Percentiles rank a stretch among this genome's conserved stretches.
Evolutionary conservation across 1,140 invertebrate genomes (phyloP).

Genomic region (Ceratitis capitata): DNA sequence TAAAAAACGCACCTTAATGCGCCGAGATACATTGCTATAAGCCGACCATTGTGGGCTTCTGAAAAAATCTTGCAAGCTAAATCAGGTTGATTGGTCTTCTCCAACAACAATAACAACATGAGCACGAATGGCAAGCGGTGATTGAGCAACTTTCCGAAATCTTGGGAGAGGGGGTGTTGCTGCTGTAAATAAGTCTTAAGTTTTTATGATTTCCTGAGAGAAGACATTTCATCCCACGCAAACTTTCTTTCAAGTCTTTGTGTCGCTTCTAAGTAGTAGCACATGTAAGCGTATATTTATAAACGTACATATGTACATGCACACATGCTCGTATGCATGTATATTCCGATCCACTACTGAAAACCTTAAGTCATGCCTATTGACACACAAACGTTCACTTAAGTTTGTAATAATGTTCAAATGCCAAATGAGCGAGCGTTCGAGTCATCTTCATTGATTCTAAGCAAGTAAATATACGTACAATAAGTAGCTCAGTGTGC

Average conservation of each 20-base stretch:
- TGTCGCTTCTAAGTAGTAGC: not conserved
- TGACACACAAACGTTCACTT: not conserved
- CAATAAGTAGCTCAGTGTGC: too few species aligned
- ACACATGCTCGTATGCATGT: not conserved
- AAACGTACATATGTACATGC: not conserved
- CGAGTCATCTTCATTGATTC: constrained; percentile 23
- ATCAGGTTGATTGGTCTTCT: not conserved
- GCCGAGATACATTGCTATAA: too few species aligned
- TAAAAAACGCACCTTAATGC: too few species aligned
- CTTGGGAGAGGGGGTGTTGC: not conserved
- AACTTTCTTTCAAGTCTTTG: not conserved
- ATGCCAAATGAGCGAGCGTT: not conserved
- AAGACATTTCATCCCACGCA: too few species aligned
- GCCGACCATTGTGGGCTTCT: too few species aligned
- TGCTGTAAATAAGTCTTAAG: not conserved
- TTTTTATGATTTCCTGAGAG: not conserved
- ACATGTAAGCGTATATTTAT: not conserved
- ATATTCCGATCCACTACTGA: too few species aligned
- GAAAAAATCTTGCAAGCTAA: not conserved
- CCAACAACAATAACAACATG: not conserved
- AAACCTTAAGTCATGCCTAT: not conserved
- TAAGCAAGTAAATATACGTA: not conserved
- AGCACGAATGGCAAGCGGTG: not conserved
- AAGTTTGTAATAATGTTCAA: not conserved
- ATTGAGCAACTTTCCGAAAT: not conserved